A percentile compares a stretch with the other conserved stretches of the same genome.
Conservation (phyloP, 1,140 invertebrate genomes). For the Nasonia giraulti region DNA sequence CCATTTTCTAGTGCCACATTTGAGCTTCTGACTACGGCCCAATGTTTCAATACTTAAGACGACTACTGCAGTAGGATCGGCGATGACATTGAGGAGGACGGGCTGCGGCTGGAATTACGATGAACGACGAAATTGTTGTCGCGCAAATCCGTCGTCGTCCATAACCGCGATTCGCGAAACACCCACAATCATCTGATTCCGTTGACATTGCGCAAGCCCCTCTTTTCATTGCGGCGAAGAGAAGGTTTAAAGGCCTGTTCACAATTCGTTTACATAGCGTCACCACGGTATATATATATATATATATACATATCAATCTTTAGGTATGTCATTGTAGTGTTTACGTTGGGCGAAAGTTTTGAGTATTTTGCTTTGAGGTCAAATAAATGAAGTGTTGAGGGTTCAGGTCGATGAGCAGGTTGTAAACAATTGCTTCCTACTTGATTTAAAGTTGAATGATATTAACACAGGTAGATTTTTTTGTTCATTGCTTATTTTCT, state of each 20-base stretch:
- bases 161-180: constrained; percentile 39
- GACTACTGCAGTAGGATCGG: not conserved
- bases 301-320: too few relatives aligned
- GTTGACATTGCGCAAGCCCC: constrained; percentile 46
- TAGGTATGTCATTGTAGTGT: too few relatives aligned
- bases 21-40: not conserved
- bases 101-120: not conserved
- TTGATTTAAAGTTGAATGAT: too few relatives aligned
- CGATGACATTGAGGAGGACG: not conserved
- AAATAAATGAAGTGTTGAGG: too few relatives aligned
- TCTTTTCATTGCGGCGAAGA: constrained; percentile 19
- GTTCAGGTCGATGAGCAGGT: not conserved
- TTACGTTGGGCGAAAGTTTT: too few relatives aligned
- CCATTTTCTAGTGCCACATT: constrained; percentile 44
- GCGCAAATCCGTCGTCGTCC: constrained; percentile 25
- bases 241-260: not conserved
- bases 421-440: not conserved
- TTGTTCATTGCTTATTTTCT: too few relatives aligned
- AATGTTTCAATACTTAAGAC: not conserved
- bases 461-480: too few relatives aligned
- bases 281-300: too few relatives aligned
- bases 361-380: too few relatives aligned
- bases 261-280: not conserved
- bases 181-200: constrained; percentile 50
- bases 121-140: constrained; percentile 13